Evolutionary conservation across 2,797 vertebrate species (phyloP).

Genomic region (Gambusia yucatana): DNA sequence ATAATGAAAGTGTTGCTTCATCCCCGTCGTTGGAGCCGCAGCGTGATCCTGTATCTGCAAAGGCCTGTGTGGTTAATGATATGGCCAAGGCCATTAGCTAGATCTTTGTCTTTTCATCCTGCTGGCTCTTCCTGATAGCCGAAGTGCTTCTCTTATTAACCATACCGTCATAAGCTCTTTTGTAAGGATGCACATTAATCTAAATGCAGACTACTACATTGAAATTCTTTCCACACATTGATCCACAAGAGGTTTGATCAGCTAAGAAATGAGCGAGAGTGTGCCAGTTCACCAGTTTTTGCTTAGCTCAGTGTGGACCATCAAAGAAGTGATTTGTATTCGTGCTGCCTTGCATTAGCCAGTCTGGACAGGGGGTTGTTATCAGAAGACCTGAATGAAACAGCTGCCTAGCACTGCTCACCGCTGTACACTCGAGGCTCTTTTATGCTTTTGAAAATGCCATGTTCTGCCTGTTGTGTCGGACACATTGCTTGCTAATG

Average conservation of each 20-base stretch:
- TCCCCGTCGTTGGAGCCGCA: slow-evolving; percentile 34
- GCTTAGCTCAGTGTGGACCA: slow-evolving; percentile 60
- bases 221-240: slow-evolving; percentile 47
- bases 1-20: slow-evolving; percentile 56
- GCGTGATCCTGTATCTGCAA: slow-evolving; percentile 42
- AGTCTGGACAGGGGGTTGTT: slow-evolving; percentile 72
- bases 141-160: slow-evolving; percentile 70
- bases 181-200: slow-evolving; percentile 62
- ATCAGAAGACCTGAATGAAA: slow-evolving; percentile 78
- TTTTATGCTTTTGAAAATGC: slow-evolving; percentile 71
- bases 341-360: slow-evolving; percentile 45
- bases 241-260: slow-evolving; percentile 53
- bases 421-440: slow-evolving; percentile 57
- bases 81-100: slow-evolving; percentile 63
- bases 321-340: slow-evolving; percentile 71
- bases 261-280: slow-evolving; percentile 53
- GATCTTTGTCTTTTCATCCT: slow-evolving; percentile 65
- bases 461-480: slow-evolving; percentile 70
- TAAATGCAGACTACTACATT: slow-evolving; percentile 55
- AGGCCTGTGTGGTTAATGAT: slow-evolving; percentile 63
- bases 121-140: slow-evolving; percentile 63
- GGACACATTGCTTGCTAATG: slow-evolving; percentile 68
- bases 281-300: slow-evolving; percentile 46
- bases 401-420: slow-evolving; percentile 69
- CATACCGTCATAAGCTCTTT: slow-evolving; percentile 66